phyloP scores from a whole-genome alignment of 2,888 invertebrate genomes.

The Erannis defoliaria region DNA sequence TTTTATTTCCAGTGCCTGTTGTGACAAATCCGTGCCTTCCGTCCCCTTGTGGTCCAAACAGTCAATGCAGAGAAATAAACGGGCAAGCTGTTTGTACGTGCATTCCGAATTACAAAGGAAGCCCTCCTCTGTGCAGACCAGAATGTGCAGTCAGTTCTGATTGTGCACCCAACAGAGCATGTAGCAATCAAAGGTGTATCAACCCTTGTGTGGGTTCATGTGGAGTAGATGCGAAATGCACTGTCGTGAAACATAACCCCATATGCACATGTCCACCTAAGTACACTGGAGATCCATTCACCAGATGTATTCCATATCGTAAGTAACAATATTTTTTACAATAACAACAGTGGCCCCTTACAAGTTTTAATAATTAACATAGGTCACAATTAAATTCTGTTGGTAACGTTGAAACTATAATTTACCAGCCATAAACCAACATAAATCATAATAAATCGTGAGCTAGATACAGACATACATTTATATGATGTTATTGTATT shows the following conservation, averaged over 20 bases:
- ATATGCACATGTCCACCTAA: constrained; percentile 90
- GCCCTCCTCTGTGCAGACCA: constrained; percentile 91
- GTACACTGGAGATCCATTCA: constrained; percentile 91
- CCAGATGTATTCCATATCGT: constrained; percentile 87
- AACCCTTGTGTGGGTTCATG: constrained; percentile 92
- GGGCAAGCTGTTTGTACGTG: constrained; percentile 92
- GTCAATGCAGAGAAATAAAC: constrained; percentile 89
- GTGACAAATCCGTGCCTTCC: constrained; percentile 89
- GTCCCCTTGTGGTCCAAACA: constrained; percentile 92
- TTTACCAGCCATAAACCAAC: too few species aligned
- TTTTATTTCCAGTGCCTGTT: constrained; percentile 65
- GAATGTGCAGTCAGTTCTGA: constrained; percentile 93
- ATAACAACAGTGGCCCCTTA: too few species aligned
- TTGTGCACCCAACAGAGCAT: constrained; percentile 90
- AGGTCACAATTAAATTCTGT: too few species aligned
- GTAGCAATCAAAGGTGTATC: constrained; percentile 91
- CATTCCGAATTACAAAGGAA: constrained; percentile 89
- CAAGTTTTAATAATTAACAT: too few species aligned
- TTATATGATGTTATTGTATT: too few species aligned
- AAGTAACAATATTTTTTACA: constrained; percentile 44
- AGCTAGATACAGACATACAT: too few species aligned
- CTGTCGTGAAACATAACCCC: constrained; percentile 91
- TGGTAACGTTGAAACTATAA: too few species aligned
- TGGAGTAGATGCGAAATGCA: constrained; percentile 90
- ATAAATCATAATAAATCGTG: too few species aligned